Evolutionary conservation across 2,113 vertebrate species (phyloP).

Genomic region (Indicator maculatus): DNA sequence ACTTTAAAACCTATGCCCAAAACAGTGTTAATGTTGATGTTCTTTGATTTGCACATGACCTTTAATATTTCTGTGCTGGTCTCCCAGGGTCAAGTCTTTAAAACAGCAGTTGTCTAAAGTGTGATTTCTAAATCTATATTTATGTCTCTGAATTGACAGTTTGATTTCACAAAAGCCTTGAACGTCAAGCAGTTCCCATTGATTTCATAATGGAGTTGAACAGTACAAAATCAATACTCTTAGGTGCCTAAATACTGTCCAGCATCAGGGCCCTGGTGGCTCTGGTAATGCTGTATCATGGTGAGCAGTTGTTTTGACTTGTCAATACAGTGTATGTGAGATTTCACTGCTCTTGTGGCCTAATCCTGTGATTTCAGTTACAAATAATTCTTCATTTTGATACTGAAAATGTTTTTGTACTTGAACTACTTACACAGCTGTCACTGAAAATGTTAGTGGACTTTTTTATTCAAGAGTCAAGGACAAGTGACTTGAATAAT

Average conservation of each 20-base stretch:
- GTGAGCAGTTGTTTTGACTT: background rate
- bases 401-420: background rate
- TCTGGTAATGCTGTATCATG: background rate
- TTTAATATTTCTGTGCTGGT: background rate
- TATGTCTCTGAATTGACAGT: background rate
- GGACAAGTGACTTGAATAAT: background rate
- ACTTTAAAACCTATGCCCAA: background rate
- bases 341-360: background rate
- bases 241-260: background rate
- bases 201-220: background rate
- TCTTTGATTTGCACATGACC: background rate
- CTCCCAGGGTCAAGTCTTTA: background rate
- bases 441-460: background rate
- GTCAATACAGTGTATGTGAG: rapidly evolving
- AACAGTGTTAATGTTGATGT: background rate
- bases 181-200: background rate
- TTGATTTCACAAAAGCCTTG: background rate
- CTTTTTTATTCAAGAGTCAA: background rate
- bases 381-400: background rate
- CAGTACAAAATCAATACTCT: background rate
- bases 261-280: background rate
- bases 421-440: background rate
- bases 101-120: background rate
- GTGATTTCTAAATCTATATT: constrained; percentile 23
- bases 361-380: background rate